Base-by-base conservation (phyloP, 2,113 vertebrate genomes). In the Zingel zingel region DNA sequence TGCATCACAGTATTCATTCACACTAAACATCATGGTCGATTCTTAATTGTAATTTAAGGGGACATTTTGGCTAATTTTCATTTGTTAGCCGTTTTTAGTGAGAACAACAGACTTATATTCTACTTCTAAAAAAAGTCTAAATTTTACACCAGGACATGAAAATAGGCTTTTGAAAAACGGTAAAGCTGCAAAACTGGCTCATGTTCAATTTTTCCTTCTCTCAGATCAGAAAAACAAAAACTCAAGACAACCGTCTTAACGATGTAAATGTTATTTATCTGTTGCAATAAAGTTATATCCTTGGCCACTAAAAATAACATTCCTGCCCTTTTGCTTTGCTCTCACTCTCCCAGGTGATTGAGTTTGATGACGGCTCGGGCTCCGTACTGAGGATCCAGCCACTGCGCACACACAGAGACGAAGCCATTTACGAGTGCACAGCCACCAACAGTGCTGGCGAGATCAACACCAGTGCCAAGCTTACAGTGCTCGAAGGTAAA, bases 371-470 rank as follows among this genome's bases (percentile, higher is more conserved):
- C 1, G 98, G 98, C n/a, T 97, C 98, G 2, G 98, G 98, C 84
- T 99, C 98, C 0, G 98, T 99, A n/a, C 95, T 99, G 86, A 95
- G 98, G 87, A 99, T 99, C 93, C 98, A 99, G 90, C 98, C 98
- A 0, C 93, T 99, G 84, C 96, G 98, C 9, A 97, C 97, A 5
- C 98, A 98, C 88, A 95, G 98, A 61, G 98, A 99, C 11, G 98
- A 99, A 93, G 98, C 98, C 25, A 98, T 99, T 92, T 99, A 99
- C 5, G 98, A 99, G 90, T 99, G 98, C 91, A 99, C 98, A 9
- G 97, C 98, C 86, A 96, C 97, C 88, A 99, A 99, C 63, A 98
- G 96, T 2, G 93, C 95, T 54, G 98, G 97, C 6, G 98, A 99
- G 88, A 99, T 99, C 95, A 99, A 97, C 96, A 98, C 97, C 0